phyloP scores from a whole-genome alignment of 2,113 vertebrate species.

The Neotragus moschatus region DNA sequence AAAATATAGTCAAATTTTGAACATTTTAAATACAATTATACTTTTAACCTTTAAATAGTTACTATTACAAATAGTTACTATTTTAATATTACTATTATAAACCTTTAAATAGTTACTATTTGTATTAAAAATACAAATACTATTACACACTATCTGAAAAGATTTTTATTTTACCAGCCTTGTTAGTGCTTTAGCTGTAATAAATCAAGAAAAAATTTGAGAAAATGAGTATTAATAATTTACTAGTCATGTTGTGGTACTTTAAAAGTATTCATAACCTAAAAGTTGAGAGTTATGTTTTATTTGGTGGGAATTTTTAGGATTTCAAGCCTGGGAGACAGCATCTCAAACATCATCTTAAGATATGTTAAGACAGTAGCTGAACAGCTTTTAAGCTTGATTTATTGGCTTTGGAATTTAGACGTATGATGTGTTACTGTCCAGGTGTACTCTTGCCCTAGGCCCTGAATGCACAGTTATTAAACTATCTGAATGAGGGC shows the following conservation, averaged over 20 bases:
- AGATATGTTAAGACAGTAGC: neutral
- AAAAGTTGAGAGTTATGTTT: neutral
- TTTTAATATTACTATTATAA: neutral
- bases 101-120: neutral
- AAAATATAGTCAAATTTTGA: neutral
- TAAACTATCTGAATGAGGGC: neutral
- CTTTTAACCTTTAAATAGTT: neutral
- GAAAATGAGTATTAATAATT: neutral
- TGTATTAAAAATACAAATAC: neutral
- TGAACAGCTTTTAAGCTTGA: neutral
- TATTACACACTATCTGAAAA: neutral
- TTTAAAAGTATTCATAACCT: neutral
- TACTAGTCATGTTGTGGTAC: neutral
- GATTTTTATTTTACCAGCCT: neutral
- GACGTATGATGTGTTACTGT: neutral
- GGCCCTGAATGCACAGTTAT: neutral
- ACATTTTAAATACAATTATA: neutral
- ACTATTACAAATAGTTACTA: neutral
- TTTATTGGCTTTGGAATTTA: neutral
- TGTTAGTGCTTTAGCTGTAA: neutral
- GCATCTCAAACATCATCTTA: neutral
- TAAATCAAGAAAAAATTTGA: neutral
- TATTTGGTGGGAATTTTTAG: neutral
- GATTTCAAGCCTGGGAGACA: neutral
- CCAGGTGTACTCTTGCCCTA: no score